Percentiles rank a stretch among this genome's conserved stretches.
Conservation (phyloP, 1,140 invertebrate species). For the Drosophila ficusphila region DNA sequence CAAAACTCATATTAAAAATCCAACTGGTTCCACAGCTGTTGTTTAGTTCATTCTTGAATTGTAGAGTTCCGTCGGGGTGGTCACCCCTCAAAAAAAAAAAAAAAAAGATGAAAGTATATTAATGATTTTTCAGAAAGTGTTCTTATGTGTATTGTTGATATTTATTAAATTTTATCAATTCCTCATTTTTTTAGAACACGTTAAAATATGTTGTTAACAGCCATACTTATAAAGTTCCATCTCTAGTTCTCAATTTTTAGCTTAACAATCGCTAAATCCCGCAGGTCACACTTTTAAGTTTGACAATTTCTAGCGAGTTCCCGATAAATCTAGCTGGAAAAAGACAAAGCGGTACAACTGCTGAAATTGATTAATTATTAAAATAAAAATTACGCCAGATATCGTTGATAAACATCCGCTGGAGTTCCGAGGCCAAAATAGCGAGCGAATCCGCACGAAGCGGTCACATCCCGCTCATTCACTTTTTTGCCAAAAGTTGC, state of each 20-base stretch:
- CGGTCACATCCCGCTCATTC: background rate
- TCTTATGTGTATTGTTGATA: no score
- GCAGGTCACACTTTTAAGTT: background rate
- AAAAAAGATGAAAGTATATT: no score
- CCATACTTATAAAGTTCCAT: no score
- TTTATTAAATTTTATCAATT: no score
- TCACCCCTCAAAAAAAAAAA: background rate
- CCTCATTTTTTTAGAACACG: no score
- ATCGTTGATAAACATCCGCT: background rate
- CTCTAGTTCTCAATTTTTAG: no score
- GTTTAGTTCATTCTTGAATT: background rate
- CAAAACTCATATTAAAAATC: constrained; percentile 33
- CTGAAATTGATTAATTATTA: constrained; percentile 9
- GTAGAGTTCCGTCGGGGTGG: background rate
- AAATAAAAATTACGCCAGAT: background rate
- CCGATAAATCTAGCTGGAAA: background rate
- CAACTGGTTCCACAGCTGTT: constrained; percentile 1
- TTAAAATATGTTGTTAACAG: no score
- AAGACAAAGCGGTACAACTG: background rate
- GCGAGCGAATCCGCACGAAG: background rate
- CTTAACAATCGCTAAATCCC: no score
- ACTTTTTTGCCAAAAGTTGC: background rate
- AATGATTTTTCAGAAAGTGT: no score
- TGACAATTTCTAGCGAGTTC: background rate
- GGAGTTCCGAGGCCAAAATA: background rate